These are phyloP conservation scores for Trichonephila inaurata DNA, from an alignment of 1,140 invertebrate species.

Conservation along the genomic window DNA sequence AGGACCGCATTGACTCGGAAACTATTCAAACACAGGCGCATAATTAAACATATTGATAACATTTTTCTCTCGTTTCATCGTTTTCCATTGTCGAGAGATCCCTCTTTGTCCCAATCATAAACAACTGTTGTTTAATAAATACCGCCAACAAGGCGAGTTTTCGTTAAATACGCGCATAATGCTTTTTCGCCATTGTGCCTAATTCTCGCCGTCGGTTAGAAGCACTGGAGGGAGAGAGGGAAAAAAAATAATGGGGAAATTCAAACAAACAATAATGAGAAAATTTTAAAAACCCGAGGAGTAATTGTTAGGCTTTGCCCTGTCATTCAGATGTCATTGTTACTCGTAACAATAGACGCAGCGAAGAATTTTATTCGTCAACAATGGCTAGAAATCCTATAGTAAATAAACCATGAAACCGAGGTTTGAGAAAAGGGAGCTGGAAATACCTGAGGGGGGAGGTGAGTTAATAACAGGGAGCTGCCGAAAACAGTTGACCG, in stretches of 20 bases:
- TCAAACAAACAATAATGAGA: constrained; percentile 50
- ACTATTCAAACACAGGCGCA: constrained; percentile 34
- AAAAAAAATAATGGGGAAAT: constrained; percentile 25
- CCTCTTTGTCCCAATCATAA: constrained; percentile 51
- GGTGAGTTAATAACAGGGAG: constrained; percentile 57
- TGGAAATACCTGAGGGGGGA: neutral
- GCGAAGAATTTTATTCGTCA: constrained; percentile 55
- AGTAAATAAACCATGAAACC: constrained; percentile 62
- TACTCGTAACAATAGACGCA: constrained; percentile 38
- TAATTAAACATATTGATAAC: constrained; percentile 71
- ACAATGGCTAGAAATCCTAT: constrained; percentile 10
- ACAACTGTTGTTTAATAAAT: constrained; percentile 71
- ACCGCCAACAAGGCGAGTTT: constrained; percentile 45
- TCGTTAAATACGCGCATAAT: constrained; percentile 30
- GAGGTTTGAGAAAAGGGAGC: neutral
- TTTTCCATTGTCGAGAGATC: constrained; percentile 38
- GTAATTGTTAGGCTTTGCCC: constrained; percentile 23
- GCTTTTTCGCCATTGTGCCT: neutral
- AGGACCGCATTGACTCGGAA: neutral
- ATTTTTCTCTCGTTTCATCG: constrained; percentile 64
- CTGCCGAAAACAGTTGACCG: constrained; percentile 71
- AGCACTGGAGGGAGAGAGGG: neutral
- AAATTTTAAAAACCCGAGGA: constrained; percentile 43
- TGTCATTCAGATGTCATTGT: constrained; percentile 64
- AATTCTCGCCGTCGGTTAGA: constrained; percentile 4